Base-by-base conservation (phyloP, 2,888 invertebrate species). In the Meliscaeva auricollis region DNA sequence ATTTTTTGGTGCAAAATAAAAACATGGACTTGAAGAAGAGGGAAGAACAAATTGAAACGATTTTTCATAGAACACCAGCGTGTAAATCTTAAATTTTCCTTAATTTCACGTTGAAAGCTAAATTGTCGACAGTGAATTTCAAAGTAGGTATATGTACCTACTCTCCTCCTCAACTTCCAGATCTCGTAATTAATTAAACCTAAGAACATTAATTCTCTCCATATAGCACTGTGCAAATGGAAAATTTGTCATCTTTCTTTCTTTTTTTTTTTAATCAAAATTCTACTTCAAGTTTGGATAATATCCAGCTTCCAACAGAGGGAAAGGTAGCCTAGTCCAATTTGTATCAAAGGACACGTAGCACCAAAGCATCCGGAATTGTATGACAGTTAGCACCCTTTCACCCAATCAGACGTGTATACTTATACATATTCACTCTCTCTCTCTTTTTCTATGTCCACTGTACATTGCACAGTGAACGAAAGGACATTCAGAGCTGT, bases 261-360 rank as follows among this genome's bases (percentile, higher is more conserved):
- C n/a, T 48, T 20, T 9, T 50, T 35, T 48, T 48, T 32, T 32
- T 35, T 48, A 48, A 48, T 48, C 64, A 66, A 48, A 35, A 32
- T 48, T 48, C 35, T 48, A 32, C 46, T 50, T 50, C 32, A 32
- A 35, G 35, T 20, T 44, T 30, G n/a, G 15, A 46, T 13, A n/a
- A 26, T 52, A 66, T 22, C 35, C n/a, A 48, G n/a, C 35, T 35
- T 5, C 6, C 17, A 1, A 35, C 7, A 17, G 20, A 20, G 17
- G 5, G 15, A 46, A 54, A 56, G 75, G 69, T 81, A 54, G 68
- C 58, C 52, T 66, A 11, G 78, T n/a, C 48, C 78, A 83, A 74
- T 78, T 83, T 78, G 68, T 62, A 62, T 44, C 15, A 60, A 62
- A 64, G 82, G 35, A 68, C 82, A 82, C 82, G 77, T 82, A 74